Evolutionary conservation across 2,888 invertebrate species (phyloP), one percentile per base, ranked within the genome.

Genomic region (Leptinotarsa juncta): DNA sequence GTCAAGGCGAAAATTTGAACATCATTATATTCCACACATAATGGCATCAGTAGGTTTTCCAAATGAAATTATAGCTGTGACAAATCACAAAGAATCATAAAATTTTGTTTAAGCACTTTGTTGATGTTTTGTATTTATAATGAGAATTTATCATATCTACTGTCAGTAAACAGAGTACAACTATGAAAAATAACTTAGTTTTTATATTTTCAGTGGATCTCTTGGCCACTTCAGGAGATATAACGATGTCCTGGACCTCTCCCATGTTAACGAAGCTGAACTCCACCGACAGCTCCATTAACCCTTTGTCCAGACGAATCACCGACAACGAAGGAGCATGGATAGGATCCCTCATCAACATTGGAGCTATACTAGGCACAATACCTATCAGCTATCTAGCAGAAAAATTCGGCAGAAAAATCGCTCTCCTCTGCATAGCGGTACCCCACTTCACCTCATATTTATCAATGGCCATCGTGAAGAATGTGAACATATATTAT

Each of bases 381-480:
- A 92, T 94, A 83, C 84, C 91, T 18, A 93, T 92, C 1, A 94
- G 94, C 20, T 90, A 90, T 15, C 86, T 91, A 3, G 91, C 93
- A 0, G 91, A 93, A 68, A 90, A 87, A 80, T 88, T 92, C 72
- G 94, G 94, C 1, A 89, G 94, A 42, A 94, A 93, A 88, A 90
- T 90, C 89, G 91, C 92, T 0, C 88, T 95, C 12, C 84, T 95
- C 7, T 90, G 92, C 18, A 76, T 83, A 18, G 83, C 82, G 10
- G 62, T 84, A 16, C 83, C 83, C 15, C 83, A 83, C 67, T 67
- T 83, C 5, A 57, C 78, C 32, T 79, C 83, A 10, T 84, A 78
- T 68, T 10, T 81, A 49, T 79, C 79, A 16, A 80, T 81, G 73
- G 82, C 83, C 0, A 80, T 83, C 67, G 82, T 82, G 3, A 70